Evolutionary conservation across 2,888 invertebrate genomes (phyloP), one percentile per base, ranked within the genome.

Genomic region (Cataglyphis livida): DNA sequence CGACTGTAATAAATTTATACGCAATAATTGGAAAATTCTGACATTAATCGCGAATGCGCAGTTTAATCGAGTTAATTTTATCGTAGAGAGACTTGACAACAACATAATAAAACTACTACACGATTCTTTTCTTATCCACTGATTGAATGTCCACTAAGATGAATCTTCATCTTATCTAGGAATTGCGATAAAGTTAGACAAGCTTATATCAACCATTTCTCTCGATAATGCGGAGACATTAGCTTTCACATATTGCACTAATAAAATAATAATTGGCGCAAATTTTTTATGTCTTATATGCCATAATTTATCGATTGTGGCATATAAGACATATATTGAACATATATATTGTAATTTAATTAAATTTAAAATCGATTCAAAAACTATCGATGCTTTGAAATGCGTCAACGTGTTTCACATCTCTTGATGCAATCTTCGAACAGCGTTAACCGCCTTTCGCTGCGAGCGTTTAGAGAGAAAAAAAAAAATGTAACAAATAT

Each of bases 1-100:
- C 96, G 92, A 93, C 97, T 97, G 51, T 28, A 87, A 87, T 44
- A 51, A 21, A 57, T 61, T 7, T 70, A 57, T 64, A 32, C 18
- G 3, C 7, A n/a, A 32, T 5, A 44, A 41, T 66, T 32, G 3
- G 18, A 51, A n/a, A 57, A 32, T 54, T 25, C 6, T 12, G 25
- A 28, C 12, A 12, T 54, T 38, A 25, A 32, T 64, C 7, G 18
- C n/a, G 54, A 25, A 66, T 0, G n/a, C 44, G 32, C 18, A 35
- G 7, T 65, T 65, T 7, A 38, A 54, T 21, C 25, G 0, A 41
- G 25, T 6, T 12, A 54, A 76, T 76, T 38, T 76, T 38, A 21
- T 10, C 28, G 5, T 38, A 21, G 41, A 28, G 10, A 64, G 12
- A 9, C 7, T 12, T 51, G 1, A 28, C 21, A 41, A 57, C 10